These are phyloP conservation scores for Fopius arisanus DNA, from an alignment of 1,140 invertebrate species.

Conservation along the genomic window DNA sequence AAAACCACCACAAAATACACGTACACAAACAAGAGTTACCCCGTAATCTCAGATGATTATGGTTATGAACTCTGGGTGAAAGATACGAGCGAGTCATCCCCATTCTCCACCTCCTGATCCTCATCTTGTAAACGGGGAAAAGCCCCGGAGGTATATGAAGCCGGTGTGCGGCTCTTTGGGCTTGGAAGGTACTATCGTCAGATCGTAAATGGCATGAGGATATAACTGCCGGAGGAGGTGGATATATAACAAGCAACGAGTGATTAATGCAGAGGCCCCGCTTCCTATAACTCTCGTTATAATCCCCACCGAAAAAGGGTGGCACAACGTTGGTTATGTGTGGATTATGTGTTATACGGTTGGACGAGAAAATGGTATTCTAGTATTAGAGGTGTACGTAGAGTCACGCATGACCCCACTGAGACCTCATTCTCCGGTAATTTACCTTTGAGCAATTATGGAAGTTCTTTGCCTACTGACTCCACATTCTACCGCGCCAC, in stretches of 20 bases:
- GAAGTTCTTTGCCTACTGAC: not conserved
- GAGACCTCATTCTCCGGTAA: not conserved
- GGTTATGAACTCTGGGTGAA: constrained; percentile 28
- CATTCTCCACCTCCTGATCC: not conserved
- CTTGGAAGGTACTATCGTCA: constrained; percentile 23
- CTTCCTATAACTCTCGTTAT: not conserved
- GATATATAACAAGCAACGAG: not conserved
- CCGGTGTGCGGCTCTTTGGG: not conserved
- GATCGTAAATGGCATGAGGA: constrained; percentile 32
- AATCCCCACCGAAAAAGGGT: not conserved
- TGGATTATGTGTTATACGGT: too few relatives aligned
- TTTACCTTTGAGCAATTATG: not conserved
- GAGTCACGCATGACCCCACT: not conserved
- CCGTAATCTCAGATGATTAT: constrained; percentile 32
- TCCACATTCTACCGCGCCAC: not conserved
- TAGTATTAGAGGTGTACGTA: not conserved
- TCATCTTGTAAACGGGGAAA: constrained; percentile 1
- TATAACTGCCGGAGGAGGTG: constrained; percentile 24
- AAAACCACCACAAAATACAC: constrained; percentile 7
- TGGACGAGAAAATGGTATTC: not conserved
- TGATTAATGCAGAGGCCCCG: not conserved
- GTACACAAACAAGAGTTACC: not conserved
- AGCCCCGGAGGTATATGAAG: constrained; percentile 17
- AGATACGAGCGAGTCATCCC: not conserved
- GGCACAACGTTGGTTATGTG: too few relatives aligned